Conservation (phyloP, 2,797 vertebrate genomes). For the Malacoraja senta region DNA sequence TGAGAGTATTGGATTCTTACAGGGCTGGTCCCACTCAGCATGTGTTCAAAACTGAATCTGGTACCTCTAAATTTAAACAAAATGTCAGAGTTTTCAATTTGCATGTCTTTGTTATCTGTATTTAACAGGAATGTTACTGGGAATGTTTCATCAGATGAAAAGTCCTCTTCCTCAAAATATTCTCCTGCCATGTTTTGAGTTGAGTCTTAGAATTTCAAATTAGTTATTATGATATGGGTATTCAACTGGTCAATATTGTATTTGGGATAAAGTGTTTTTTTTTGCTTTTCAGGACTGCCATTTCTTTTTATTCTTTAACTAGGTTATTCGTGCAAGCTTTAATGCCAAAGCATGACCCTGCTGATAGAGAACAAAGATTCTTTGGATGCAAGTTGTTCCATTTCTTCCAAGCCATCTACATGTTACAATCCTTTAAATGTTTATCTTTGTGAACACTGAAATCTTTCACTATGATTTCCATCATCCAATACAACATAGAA, state of each 20-base stretch:
- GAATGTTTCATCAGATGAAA: background rate
- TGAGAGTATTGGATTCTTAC: background rate
- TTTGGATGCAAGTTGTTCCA: constrained; percentile 80
- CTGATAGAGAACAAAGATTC: constrained; percentile 94
- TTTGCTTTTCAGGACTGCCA: constrained; percentile 41
- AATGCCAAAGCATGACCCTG: constrained; percentile 94
- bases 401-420: constrained; percentile 21
- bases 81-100: background rate
- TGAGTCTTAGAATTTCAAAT: background rate
- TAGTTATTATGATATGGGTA: background rate
- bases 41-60: background rate
- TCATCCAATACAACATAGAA: background rate
- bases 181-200: background rate
- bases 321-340: constrained; percentile 91
- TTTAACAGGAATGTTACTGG: background rate
- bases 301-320: constrained; percentile 43
- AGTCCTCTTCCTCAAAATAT: background rate
- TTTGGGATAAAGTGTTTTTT: background rate
- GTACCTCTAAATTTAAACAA: background rate
- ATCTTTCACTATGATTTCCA: constrained; percentile 8
- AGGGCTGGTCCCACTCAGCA: too few relatives aligned
- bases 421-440: background rate
- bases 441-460: background rate
- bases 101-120: background rate
- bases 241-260: background rate